These are phyloP conservation scores for Pristionchus fissidentatus DNA, from an alignment of 2,888 invertebrate genomes.

Conservation along the genomic window DNA sequence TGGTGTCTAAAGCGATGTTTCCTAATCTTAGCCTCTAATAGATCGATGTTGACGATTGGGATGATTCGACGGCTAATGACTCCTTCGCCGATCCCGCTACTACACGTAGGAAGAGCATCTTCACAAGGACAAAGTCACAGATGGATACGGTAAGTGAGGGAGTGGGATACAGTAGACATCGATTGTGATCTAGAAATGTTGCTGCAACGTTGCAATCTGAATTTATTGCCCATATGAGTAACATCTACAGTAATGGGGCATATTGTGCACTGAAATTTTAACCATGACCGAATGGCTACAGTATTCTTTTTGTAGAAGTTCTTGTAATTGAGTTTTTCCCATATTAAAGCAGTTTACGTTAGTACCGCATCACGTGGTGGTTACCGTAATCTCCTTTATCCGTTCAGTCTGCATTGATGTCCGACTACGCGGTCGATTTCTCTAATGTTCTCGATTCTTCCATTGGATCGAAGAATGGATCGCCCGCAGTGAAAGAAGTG, in stretches of 20 bases:
- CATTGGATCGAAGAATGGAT: conserved; percentile 35
- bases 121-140: conserved; percentile 27
- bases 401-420: background rate
- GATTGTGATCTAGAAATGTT: too few relatives aligned
- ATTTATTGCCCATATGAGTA: too few relatives aligned
- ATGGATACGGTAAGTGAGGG: conserved; percentile 21
- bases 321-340: too few relatives aligned
- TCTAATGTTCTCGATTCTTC: conserved; percentile 35
- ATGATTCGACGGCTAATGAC: conserved; percentile 46
- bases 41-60: conserved; percentile 29
- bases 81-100: background rate
- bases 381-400: background rate
- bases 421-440: conserved; percentile 41
- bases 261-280: background rate
- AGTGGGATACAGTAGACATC: background rate
- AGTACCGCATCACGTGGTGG: background rate
- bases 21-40: background rate
- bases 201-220: too few relatives aligned
- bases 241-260: too few relatives aligned
- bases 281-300: background rate
- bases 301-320: too few relatives aligned
- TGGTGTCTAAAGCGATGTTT: background rate
- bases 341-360: too few relatives aligned
- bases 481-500: background rate
- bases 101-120: background rate